Evolutionary conservation across 1,140 invertebrate species (phyloP), one percentile per base, ranked within the genome.

Genomic region (Aphaenogaster rudis): DNA sequence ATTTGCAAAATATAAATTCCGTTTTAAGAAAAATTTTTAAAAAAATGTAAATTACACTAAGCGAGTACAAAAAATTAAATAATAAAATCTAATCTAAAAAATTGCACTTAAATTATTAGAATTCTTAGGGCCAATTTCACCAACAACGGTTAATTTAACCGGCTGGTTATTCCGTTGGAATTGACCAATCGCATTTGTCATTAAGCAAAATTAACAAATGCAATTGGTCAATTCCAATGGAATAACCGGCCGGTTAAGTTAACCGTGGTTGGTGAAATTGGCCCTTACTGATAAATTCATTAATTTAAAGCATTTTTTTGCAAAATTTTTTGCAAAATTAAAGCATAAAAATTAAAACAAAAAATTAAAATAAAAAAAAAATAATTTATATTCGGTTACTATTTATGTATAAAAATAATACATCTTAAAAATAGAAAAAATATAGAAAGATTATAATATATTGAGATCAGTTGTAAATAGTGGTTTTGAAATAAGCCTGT

Each of bases 331-430:
- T 21, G 21, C 21, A 21, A 21, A 21, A 21, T 21, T 21, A 21
- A 21, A 21, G 21, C 21, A 21, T 21, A 21, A 21, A 21, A 21
- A 21, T 21, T 21, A 21, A 21, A 21, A 21, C 21, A 21, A 21
- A 21, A 21, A 21, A 21, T 21, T 21, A 0, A 21, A 21, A 21
- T 21, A 21, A 21, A 21, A 21, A 21, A 21, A 21, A 21, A 21
- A 21, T 21, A 21, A 21, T 21, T 21, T 21, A 21, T 21, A 45
- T 17, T 45, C 6, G 28, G 11, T 69, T 45, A 45, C 36, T 45
- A 69, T 48, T 69, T 69, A 69, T 69, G 13, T 0, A 11, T 13
- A 13, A 52, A 59, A 76, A 77, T 59, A 11, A 45, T 13, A 78
- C 45, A 63, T 78, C 6, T 61, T 61, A 8, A 63, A 77, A 21